A percentile compares a stretch with the other conserved stretches of the same genome.
Evolutionary conservation across 2,888 invertebrate species (phyloP).

Genomic region (Pterostichus niger): DNA sequence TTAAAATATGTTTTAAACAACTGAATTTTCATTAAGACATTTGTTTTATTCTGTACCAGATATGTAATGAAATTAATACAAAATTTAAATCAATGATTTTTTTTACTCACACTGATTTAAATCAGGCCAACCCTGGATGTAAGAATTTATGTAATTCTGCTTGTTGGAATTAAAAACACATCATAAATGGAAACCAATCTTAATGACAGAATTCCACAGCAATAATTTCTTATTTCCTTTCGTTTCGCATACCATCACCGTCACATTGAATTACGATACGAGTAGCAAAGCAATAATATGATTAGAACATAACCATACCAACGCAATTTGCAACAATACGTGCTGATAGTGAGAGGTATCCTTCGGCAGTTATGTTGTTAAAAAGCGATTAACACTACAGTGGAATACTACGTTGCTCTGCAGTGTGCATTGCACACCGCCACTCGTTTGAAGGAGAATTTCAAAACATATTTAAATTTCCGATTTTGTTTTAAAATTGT

Average conservation of each 20-base stretch:
- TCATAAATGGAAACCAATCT: neutral
- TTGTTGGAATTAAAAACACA: neutral
- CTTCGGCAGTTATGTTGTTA: slow-evolving; percentile 46
- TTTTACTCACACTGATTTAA: too few species aligned
- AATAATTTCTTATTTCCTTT: slow-evolving; percentile 7
- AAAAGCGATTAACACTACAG: slow-evolving; percentile 45
- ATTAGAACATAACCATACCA: neutral
- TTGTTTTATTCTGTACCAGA: too few species aligned
- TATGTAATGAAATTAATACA: too few species aligned
- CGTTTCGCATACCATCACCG: neutral
- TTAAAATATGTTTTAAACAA: too few species aligned
- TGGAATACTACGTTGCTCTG: neutral
- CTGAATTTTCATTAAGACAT: too few species aligned
- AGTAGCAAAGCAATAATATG: slow-evolving; percentile 4
- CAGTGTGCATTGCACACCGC: too few species aligned
- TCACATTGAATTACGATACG: slow-evolving; percentile 29
- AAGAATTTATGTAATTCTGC: neutral
- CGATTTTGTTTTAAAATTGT: too few species aligned
- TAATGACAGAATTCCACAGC: slow-evolving; percentile 35
- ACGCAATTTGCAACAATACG: slow-evolving; percentile 49
- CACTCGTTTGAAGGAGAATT: too few species aligned
- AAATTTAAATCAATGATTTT: too few species aligned
- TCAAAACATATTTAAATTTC: too few species aligned
- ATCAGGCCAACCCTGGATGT: too few species aligned
- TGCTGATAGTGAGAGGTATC: slow-evolving; percentile 42